A percentile compares a stretch with the other conserved stretches of the same genome.
These are phyloP conservation scores for Caloenas nicobarica DNA, from an alignment of 2,113 vertebrate genomes.

Conservation along the genomic window DNA sequence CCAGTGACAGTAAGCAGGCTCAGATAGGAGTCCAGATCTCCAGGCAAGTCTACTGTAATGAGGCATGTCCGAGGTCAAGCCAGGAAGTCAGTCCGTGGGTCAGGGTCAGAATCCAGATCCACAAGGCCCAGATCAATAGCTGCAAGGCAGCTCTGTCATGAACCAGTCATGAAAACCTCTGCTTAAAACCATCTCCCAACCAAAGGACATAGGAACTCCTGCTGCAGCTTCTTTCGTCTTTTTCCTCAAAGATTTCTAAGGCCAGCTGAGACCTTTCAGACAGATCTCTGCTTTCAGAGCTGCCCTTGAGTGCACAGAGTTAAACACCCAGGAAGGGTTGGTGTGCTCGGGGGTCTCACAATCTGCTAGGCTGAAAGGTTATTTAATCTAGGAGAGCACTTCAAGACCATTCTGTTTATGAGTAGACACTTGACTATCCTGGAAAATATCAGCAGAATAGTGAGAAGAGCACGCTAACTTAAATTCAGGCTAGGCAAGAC, in stretches of 20 bases:
- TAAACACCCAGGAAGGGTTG: not conserved
- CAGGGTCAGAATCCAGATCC: not conserved
- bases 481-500: not conserved
- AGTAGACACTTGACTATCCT: not conserved
- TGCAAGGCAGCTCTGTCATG: not conserved
- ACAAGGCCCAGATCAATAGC: not conserved
- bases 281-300: not conserved
- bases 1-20: not conserved
- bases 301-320: not conserved
- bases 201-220: fast-evolving
- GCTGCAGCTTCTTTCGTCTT: not conserved
- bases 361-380: not conserved
- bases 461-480: not conserved
- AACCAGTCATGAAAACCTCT: fast-evolving
- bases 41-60: not conserved
- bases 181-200: not conserved
- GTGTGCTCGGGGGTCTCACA: not conserved
- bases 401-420: not conserved
- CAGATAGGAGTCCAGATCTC: not conserved
- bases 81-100: not conserved
- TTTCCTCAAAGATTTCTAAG: not conserved
- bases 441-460: not conserved
- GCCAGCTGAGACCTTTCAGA: not conserved
- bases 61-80: not conserved
- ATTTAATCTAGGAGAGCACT: not conserved